These are phyloP conservation scores for Halcyon badia DNA, from an alignment of 2,797 vertebrate genomes.

Conservation along the genomic window DNA sequence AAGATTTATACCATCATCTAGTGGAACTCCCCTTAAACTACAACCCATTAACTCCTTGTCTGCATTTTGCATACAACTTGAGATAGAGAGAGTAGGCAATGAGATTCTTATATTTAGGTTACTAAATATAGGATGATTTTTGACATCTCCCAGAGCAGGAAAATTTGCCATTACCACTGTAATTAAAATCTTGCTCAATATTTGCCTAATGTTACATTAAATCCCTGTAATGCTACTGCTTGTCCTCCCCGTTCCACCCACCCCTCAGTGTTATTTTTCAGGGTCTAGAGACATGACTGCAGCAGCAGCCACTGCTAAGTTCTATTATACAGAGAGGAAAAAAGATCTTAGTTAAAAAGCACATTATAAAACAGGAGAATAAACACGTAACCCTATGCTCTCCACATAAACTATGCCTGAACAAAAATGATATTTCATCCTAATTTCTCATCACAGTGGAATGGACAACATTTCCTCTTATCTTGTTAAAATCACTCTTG, in stretches of 20 bases:
- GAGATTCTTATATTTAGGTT: constrained; percentile 31
- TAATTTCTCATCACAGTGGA: constrained; percentile 30
- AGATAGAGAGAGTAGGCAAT: not conserved
- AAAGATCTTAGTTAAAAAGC: not conserved
- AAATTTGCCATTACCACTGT: not conserved
- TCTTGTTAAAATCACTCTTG: not conserved
- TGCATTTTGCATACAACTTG: not conserved
- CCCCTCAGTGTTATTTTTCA: constrained; percentile 20
- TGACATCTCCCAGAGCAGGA: constrained; percentile 21
- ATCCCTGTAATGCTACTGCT: not conserved
- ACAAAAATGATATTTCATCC: not conserved
- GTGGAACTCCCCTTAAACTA: constrained; percentile 67
- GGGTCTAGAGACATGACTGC: not conserved
- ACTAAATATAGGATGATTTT: constrained; percentile 60
- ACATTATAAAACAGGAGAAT: not conserved
- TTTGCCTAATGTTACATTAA: constrained; percentile 21
- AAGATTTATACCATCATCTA: constrained; percentile 84
- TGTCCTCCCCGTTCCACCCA: not conserved
- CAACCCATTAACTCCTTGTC: constrained; percentile 41
- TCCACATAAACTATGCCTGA: not conserved
- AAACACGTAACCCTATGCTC: not conserved
- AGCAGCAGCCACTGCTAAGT: not conserved
- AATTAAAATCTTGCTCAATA: constrained; percentile 44
- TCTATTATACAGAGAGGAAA: not conserved
- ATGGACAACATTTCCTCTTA: not conserved